These are phyloP conservation scores for Sipunculus nudus DNA, from an alignment of 2,888 invertebrate species.

Conservation along the genomic window DNA sequence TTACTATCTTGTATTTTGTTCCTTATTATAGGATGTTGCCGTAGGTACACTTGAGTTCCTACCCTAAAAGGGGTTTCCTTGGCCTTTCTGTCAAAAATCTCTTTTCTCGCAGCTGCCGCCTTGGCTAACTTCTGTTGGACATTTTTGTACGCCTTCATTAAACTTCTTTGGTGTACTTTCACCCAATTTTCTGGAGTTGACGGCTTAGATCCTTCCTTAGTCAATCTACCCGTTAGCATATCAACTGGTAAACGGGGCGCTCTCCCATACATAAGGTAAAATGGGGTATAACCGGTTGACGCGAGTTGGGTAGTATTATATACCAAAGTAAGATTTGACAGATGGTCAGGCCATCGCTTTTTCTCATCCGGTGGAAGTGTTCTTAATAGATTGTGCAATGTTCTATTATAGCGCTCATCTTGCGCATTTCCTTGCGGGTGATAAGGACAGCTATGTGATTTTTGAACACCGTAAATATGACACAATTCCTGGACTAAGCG, in stretches of 20 bases:
- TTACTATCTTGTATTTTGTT: too few species aligned
- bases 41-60: too few species aligned
- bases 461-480: background rate
- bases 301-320: conserved; percentile 11
- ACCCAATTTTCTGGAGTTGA: too few species aligned
- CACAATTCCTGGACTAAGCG: conserved; percentile 1
- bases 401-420: conserved; percentile 41
- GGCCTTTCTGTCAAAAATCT: too few species aligned
- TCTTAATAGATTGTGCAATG: conserved; percentile 33
- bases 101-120: too few species aligned
- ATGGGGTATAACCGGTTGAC: conserved; percentile 5
- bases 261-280: conserved; percentile 8
- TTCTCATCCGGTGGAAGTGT: conserved; percentile 29
- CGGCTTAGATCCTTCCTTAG: too few species aligned
- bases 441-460: conserved; percentile 11
- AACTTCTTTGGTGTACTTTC: too few species aligned
- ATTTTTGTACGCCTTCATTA: too few species aligned
- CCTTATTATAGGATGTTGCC: too few species aligned
- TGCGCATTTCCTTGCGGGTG: conserved; percentile 31
- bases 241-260: conserved; percentile 4
- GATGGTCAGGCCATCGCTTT: conserved; percentile 29
- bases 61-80: too few species aligned
- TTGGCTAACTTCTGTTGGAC: too few species aligned
- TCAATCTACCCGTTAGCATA: too few species aligned
- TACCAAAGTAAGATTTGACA: conserved; percentile 31